Percentiles rank a stretch among this genome's conserved stretches.
These are phyloP conservation scores for Diarsia mendica DNA, from an alignment of 2,888 invertebrate genomes.

Conservation along the genomic window DNA sequence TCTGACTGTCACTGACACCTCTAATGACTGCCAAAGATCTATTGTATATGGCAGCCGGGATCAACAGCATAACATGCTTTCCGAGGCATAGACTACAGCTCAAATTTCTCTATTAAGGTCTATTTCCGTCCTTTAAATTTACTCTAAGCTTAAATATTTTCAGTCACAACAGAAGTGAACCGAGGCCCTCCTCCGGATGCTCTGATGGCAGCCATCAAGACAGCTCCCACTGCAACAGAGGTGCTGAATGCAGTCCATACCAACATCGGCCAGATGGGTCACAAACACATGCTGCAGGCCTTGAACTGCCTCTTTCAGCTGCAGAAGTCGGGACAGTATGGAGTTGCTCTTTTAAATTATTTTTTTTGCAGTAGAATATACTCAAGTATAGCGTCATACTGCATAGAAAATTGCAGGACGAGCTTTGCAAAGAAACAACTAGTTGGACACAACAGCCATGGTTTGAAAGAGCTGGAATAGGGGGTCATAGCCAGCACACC, in stretches of 20 bases:
- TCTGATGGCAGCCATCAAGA: conserved; percentile 84
- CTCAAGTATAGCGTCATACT: not conserved
- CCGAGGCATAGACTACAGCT: too few relatives aligned
- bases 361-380: not conserved
- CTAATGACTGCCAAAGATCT: too few relatives aligned
- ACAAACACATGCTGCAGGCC: conserved; percentile 90
- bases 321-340: conserved; percentile 88
- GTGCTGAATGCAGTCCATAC: conserved; percentile 87
- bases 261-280: conserved; percentile 84
- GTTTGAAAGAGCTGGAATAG: not conserved
- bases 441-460: not conserved
- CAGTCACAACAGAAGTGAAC: conserved; percentile 73
- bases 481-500: not conserved
- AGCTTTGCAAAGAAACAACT: not conserved
- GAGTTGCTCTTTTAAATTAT: conserved; percentile 14
- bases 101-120: not conserved
- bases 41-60: too few relatives aligned
- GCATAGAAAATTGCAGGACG: not conserved
- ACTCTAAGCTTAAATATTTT: not conserved
- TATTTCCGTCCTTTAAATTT: not conserved
- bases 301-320: conserved; percentile 89
- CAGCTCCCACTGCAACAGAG: conserved; percentile 80
- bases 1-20: too few relatives aligned
- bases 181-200: conserved; percentile 79
- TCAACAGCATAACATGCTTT: too few relatives aligned